A percentile compares a stretch with the other conserved stretches of the same genome.
These are phyloP conservation scores for Macroglossus sobrinus DNA, from an alignment of 2,113 vertebrate genomes.

Conservation along the genomic window DNA sequence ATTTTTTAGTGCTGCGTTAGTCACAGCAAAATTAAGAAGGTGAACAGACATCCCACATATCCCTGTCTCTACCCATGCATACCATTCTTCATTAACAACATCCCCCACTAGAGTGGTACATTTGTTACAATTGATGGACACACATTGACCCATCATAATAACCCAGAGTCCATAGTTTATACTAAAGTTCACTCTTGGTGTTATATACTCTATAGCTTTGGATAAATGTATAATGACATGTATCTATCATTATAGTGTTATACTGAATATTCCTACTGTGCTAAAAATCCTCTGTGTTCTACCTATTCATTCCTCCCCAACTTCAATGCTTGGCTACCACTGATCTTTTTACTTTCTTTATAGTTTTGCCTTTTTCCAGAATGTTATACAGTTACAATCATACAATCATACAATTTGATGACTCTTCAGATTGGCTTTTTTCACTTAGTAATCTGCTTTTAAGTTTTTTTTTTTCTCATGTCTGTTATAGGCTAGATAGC, in stretches of 20 bases:
- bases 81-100: not conserved
- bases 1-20: not conserved
- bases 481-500: not conserved
- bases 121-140: not conserved
- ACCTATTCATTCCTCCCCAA: not conserved
- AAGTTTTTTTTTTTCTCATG: not conserved
- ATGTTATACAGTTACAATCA: not conserved
- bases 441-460: not conserved
- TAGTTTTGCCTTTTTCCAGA: not conserved
- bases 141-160: not conserved
- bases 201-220: not conserved
- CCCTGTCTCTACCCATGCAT: not conserved
- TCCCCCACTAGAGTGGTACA: not conserved
- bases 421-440: too few species aligned
- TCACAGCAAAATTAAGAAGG: not conserved
- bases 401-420: not conserved
- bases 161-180: not conserved
- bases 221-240: not conserved
- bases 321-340: not conserved
- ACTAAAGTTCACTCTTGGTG: not conserved
- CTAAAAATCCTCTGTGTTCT: not conserved
- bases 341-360: not conserved
- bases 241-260: not conserved
- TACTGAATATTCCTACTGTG: not conserved
- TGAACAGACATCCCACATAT: not conserved